Conservation (phyloP, 2,797 vertebrate species). For the Thalassophryne amazonica region DNA sequence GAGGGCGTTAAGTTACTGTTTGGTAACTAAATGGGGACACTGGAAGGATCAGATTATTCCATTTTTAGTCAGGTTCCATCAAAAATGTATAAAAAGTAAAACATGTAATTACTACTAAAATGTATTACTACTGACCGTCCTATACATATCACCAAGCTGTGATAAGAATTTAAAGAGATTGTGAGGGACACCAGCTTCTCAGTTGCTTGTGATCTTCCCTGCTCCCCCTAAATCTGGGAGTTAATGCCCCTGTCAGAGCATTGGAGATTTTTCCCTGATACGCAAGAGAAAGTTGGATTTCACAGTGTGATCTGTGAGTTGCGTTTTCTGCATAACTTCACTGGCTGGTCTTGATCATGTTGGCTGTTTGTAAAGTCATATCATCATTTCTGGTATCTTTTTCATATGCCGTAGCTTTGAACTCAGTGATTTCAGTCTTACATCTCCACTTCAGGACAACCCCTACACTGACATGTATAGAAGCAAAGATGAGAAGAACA, state of each 20-base stretch:
- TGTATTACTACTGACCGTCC: not conserved
- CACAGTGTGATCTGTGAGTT: not conserved
- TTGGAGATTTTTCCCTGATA: not conserved
- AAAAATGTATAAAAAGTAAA: no score
- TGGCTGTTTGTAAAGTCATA: slow-evolving; percentile 2
- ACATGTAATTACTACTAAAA: slow-evolving; percentile 8
- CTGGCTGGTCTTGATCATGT: not conserved
- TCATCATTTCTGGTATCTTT: slow-evolving; percentile 9
- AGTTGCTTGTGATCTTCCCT: slow-evolving; percentile 19
- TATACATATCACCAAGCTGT: not conserved
- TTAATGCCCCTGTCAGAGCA: not conserved
- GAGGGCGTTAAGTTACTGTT: no score
- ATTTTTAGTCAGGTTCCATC: no score
- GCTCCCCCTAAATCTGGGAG: not conserved
- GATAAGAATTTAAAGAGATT: not conserved
- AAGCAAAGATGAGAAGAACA: not conserved
- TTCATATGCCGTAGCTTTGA: slow-evolving; percentile 18
- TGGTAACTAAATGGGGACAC: no score
- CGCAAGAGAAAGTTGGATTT: slow-evolving; percentile 1
- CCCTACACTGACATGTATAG: slow-evolving; percentile 28
- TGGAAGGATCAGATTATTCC: no score
- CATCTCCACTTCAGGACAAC: slow-evolving; percentile 25
- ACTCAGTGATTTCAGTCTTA: slow-evolving; percentile 9
- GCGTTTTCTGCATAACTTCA: not conserved
- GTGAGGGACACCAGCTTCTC: slow-evolving; percentile 18